Base-by-base conservation (phyloP, 2,113 vertebrate genomes). In the Anhinga rufa region DNA sequence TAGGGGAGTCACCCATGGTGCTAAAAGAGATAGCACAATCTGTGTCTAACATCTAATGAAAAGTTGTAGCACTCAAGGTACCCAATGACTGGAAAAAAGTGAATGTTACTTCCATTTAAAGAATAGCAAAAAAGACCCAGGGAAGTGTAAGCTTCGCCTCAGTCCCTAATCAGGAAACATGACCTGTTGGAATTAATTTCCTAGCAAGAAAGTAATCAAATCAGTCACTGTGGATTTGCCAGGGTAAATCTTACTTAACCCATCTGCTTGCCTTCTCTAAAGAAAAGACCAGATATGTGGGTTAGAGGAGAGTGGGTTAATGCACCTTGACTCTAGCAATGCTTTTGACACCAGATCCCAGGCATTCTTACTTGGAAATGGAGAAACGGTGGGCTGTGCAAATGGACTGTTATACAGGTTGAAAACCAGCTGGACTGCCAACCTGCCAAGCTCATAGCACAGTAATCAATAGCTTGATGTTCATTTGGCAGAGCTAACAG, bases 401-500 rank as follows among this genome's bases (percentile, higher is more conserved):
- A 86, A 86, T 71, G 48, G 60, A 19, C 42, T 34, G 14, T 68
- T 78, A 17, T 4, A 46, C 9, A 65, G 32, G 42, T 84, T 64
- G 77, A 83, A 95, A 92, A 79, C 28, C 74, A 89, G 77, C 77
- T 92, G 89, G 88, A 66, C 61, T 89, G 81, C 77, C 72, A 95
- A 75, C 13, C 64, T 96, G 94, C 86, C 86, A 96, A 91, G 51
- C n/a, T 89, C 52, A 72, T 70, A 89, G 65, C 5, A 2, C 44
- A 82, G 69, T 76, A 95, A 92, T 96, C 93, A 91, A 76, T 93
- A 95, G 74, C 80, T 95, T 89, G 70, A 85, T 89, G 52, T 68
- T 96, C 77, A 79, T 84, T 93, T 97, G 95, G 94, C 94, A 94
- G 69, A 87, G 32, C 61, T 78, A 91, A 83, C 69, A 75, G 57